A percentile compares a stretch with the other conserved stretches of the same genome.
phyloP scores from a whole-genome alignment of 2,113 vertebrate species.

The Carassius gibelio region DNA sequence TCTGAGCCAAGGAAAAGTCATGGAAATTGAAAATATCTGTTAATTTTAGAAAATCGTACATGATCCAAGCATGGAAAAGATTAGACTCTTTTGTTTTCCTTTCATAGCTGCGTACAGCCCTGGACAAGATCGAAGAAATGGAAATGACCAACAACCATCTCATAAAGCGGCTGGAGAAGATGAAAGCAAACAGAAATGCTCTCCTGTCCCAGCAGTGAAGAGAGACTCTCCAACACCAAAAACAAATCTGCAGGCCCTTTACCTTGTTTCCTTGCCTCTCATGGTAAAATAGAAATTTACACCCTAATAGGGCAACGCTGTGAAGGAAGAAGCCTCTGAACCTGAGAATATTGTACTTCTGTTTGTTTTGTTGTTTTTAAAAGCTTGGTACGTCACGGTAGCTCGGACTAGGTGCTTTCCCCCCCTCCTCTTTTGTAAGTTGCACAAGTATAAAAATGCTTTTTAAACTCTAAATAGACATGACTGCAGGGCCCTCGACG shows the following conservation, averaged over 20 bases:
- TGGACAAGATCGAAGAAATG: conserved; percentile 97
- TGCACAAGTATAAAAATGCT: conserved; percentile 78
- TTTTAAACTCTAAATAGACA: conserved; percentile 61
- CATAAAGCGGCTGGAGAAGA: conserved; percentile 96
- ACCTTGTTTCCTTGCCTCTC: background rate
- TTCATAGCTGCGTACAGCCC: conserved; percentile 86
- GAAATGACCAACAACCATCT: conserved; percentile 99
- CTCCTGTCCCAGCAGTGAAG: conserved; percentile 92
- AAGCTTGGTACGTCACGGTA: conserved; percentile 82
- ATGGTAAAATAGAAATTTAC: conserved; percentile 7
- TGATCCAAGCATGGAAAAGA: background rate
- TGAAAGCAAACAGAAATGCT: conserved; percentile 97
- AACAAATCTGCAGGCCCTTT: conserved; percentile 34
- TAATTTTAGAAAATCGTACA: background rate
- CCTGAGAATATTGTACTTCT: conserved; percentile 65
- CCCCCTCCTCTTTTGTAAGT: conserved; percentile 63
- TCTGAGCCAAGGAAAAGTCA: background rate
- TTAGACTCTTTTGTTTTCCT: background rate
- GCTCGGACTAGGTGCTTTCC: conserved; percentile 78
- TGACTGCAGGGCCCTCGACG: conserved; percentile 12
- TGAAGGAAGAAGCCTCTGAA: conserved; percentile 42
- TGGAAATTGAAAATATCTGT: background rate
- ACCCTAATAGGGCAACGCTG: background rate
- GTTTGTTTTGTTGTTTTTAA: conserved; percentile 69
- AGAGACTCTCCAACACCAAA: conserved; percentile 47